A percentile compares a stretch with the other conserved stretches of the same genome.
phyloP scores from a whole-genome alignment of 2,888 invertebrate species.

The Pammene aurita region DNA sequence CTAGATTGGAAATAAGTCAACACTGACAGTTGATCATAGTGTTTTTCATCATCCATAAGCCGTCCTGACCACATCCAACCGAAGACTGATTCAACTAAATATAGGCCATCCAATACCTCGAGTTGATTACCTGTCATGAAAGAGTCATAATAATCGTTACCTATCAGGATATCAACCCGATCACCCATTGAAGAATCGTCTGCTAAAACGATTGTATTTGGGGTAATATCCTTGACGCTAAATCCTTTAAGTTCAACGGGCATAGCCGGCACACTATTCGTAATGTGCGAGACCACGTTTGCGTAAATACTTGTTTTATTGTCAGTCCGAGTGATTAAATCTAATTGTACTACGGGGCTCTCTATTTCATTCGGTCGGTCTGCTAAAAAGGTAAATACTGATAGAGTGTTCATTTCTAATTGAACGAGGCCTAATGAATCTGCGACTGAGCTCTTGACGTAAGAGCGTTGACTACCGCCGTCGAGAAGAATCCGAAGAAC shows the following conservation, averaged over 20 bases:
- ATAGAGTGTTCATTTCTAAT: neutral
- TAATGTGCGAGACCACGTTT: neutral
- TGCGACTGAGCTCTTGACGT: neutral
- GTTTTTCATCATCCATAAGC: neutral
- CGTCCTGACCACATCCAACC: neutral
- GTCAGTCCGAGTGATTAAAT: neutral
- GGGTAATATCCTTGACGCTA: neutral
- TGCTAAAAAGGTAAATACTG: neutral
- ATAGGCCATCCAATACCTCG: neutral
- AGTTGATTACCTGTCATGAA: neutral
- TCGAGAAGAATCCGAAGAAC: neutral
- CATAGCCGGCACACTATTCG: neutral
- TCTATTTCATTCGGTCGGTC: neutral
- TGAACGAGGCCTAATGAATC: neutral
- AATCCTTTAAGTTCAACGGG: neutral
- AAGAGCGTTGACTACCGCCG: neutral
- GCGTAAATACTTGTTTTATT: constrained; percentile 7
- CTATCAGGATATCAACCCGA: neutral
- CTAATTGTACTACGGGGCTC: neutral
- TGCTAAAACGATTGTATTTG: neutral
- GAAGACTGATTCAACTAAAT: neutral
- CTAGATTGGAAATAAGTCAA: neutral
- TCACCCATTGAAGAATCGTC: constrained; percentile 3
- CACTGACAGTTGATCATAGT: neutral
- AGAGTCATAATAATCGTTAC: constrained; percentile 3